Conservation (phyloP, 23 tunicate species). For the Ascidia mentula region DNA sequence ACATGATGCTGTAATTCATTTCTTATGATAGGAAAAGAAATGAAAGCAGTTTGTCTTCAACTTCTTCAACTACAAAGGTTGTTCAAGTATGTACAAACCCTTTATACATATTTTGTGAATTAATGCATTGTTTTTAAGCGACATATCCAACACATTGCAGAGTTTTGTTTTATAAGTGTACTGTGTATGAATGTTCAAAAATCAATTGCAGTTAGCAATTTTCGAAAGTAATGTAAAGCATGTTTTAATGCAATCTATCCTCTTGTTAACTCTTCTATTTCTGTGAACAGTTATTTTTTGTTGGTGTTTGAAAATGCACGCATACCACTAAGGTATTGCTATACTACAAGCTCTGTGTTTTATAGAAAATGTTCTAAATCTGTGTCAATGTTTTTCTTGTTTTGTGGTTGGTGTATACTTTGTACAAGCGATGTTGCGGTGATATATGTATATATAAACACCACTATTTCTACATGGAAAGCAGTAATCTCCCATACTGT, state of each 20-base stretch:
- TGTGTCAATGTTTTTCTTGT: too few species aligned
- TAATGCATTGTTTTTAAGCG: neutral
- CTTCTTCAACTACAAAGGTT: neutral
- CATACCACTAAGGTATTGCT: too few species aligned
- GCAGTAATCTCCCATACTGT: too few species aligned
- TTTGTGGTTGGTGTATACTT: too few species aligned
- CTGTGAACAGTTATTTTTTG: neutral
- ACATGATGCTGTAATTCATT: neutral
- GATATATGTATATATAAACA: too few species aligned
- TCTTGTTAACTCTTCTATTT: neutral
- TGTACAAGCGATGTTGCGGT: too few species aligned
- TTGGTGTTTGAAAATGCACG: too few species aligned
- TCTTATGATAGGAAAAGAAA: neutral
- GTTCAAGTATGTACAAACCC: conserved; percentile 11
- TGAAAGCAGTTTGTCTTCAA: neutral
- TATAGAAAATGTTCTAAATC: too few species aligned
- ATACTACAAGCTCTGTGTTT: too few species aligned
- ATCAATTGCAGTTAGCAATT: conserved; percentile 4
- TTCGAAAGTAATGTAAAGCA: neutral
- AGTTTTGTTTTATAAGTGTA: neutral
- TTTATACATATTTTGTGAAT: neutral
- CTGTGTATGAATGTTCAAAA: neutral
- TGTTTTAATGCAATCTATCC: neutral
- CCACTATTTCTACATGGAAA: too few species aligned
- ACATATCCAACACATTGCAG: neutral